Percentiles rank a stretch among this genome's conserved stretches.
Evolutionary conservation across 30 jellyfish, hydroid and myxozoan genomes (phyloP).

Genomic region (Mastigias papua): DNA sequence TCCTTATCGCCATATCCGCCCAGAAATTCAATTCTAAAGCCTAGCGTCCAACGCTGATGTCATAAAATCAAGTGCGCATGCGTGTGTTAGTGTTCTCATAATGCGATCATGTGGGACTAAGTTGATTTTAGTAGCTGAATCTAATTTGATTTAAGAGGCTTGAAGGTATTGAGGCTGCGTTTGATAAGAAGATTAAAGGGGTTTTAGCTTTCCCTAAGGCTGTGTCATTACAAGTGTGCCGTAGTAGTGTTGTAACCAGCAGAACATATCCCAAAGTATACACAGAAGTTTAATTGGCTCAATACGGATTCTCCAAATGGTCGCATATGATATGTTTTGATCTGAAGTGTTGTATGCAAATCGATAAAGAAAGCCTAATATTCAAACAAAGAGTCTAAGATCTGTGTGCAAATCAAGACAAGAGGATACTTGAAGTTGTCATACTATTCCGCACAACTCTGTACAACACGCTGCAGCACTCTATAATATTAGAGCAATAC

Average conservation of each 20-base stretch:
- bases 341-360: too few relatives aligned
- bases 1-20: conserved; percentile 50
- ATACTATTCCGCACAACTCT: too few relatives aligned
- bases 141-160: conserved; percentile 46
- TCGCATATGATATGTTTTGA: too few relatives aligned
- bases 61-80: conserved; percentile 46
- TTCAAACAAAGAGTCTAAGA: too few relatives aligned
- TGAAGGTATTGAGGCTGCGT: conserved; percentile 52
- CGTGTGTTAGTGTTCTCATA: conserved; percentile 36
- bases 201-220: conserved; percentile 21
- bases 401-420: too few relatives aligned
- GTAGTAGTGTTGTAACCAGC: neutral
- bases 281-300: neutral
- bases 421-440: too few relatives aligned
- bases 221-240: conserved; percentile 7
- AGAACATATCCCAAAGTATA: neutral
- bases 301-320: too few relatives aligned
- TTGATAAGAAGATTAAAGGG: conserved; percentile 47
- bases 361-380: too few relatives aligned
- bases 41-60: conserved; percentile 51
- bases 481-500: too few relatives aligned
- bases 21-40: conserved; percentile 58
- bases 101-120: conserved; percentile 48
- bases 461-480: too few relatives aligned
- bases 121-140: conserved; percentile 51